Conservation (phyloP, 2,888 invertebrate species). For the Parochlus steinenii region DNA sequence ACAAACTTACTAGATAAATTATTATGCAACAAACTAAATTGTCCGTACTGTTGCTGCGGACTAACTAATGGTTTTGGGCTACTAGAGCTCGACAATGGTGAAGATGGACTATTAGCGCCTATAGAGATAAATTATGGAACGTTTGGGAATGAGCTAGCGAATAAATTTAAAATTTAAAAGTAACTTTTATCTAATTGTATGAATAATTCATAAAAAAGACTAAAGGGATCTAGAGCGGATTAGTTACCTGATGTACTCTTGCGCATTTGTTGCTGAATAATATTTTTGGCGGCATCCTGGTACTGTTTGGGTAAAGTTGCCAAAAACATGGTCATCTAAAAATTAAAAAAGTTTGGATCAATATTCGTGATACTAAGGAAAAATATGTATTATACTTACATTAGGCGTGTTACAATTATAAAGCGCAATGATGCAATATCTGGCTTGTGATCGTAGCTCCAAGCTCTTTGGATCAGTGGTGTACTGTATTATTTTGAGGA, state of each 20-base stretch:
- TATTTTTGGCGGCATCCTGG: conserved; percentile 52
- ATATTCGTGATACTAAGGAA: neutral
- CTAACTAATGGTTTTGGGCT: conserved; percentile 31
- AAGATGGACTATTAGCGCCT: conserved; percentile 29
- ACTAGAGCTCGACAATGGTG: conserved; percentile 30
- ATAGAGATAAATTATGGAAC: conserved; percentile 14
- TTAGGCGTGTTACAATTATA: conserved; percentile 79
- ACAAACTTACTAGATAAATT: conserved; percentile 19
- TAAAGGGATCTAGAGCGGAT: conserved; percentile 10
- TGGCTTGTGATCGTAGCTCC: conserved; percentile 49
- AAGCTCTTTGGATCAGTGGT: conserved; percentile 50
- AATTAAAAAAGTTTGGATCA: conserved; percentile 12
- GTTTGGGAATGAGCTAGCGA: neutral
- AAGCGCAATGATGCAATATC: conserved; percentile 60
- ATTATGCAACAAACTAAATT: conserved; percentile 24
- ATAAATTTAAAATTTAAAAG: neutral
- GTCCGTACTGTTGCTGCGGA: conserved; percentile 25
- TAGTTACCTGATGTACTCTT: conserved; percentile 38
- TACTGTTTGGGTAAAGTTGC: conserved; percentile 54
- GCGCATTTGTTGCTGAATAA: conserved; percentile 56
- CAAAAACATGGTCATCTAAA: conserved; percentile 66
- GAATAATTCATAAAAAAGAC: neutral
- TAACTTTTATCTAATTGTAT: neutral
- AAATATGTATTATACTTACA: conserved; percentile 22
- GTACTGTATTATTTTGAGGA: conserved; percentile 55